Percentiles rank a stretch among this genome's conserved stretches.
Conservation (phyloP, 2,113 vertebrate genomes). For the Sylvietta virens region DNA sequence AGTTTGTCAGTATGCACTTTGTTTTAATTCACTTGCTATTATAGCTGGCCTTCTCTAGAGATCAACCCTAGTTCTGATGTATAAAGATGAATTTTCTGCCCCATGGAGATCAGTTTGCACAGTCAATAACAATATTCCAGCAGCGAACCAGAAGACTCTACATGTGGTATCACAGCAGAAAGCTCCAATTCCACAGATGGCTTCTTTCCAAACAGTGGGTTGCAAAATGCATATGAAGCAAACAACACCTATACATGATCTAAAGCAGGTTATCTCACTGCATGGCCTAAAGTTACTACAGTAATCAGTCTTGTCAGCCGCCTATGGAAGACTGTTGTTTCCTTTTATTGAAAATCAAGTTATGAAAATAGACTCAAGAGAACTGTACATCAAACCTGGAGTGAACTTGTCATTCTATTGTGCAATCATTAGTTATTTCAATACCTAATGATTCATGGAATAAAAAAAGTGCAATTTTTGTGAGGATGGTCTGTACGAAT, state of each 20-base stretch:
- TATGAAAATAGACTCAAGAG: slow-evolving; percentile 9
- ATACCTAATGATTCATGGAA: slow-evolving; percentile 24
- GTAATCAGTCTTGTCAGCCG: neutral
- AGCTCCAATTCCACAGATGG: slow-evolving; percentile 10
- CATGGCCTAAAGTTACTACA: neutral
- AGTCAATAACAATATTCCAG: slow-evolving; percentile 49
- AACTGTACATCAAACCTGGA: slow-evolving; percentile 6
- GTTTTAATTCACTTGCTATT: slow-evolving; percentile 45
- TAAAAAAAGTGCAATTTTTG: neutral
- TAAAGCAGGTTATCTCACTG: neutral
- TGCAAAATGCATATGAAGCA: slow-evolving; percentile 11
- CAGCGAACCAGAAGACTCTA: slow-evolving; percentile 29
- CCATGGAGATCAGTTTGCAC: slow-evolving; percentile 44
- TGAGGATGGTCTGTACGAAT: neutral
- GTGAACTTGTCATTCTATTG: slow-evolving; percentile 14
- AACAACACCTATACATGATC: neutral
- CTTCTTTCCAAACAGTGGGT: slow-evolving; percentile 20
- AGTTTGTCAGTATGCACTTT: neutral
- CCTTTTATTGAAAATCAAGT: slow-evolving; percentile 34
- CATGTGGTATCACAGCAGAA: slow-evolving; percentile 7
- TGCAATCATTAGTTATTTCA: slow-evolving; percentile 46
- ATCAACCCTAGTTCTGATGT: neutral
- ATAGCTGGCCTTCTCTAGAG: neutral
- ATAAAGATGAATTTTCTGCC: slow-evolving; percentile 58
- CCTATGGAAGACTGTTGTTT: neutral